phyloP scores from a whole-genome alignment of 2,888 invertebrate species.

The Nowickia ferox region DNA sequence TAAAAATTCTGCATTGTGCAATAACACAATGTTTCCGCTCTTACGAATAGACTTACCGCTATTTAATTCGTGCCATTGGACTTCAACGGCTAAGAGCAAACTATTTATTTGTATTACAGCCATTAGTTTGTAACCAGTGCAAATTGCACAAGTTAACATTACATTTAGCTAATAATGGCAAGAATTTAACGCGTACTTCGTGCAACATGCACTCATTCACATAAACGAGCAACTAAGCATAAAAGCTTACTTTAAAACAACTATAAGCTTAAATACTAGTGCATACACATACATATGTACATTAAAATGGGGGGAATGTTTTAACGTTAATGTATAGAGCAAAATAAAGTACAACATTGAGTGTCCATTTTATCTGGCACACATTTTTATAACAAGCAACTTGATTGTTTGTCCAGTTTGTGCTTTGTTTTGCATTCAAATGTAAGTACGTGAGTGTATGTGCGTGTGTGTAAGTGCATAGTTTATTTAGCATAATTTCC shows the following conservation, averaged over 20 bases:
- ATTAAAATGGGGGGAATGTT: background rate
- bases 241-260: conserved; percentile 36
- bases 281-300: background rate
- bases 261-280: conserved; percentile 15
- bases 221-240: conserved; percentile 37
- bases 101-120: conserved; percentile 41
- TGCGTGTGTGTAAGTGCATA: conserved; percentile 28
- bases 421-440: conserved; percentile 41
- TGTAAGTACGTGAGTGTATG: conserved; percentile 13
- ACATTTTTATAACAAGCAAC: conserved; percentile 59
- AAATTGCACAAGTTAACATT: conserved; percentile 70
- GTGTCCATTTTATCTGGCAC: conserved; percentile 49
- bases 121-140: conserved; percentile 64
- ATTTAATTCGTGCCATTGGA: too few relatives aligned
- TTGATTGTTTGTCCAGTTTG: conserved; percentile 55
- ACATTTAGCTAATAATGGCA: conserved; percentile 72
- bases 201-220: conserved; percentile 33
- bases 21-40: too few relatives aligned
- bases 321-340: conserved; percentile 2
- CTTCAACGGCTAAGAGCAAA: background rate
- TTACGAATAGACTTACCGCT: too few relatives aligned
- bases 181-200: conserved; percentile 57
- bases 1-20: too few relatives aligned
- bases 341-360: conserved; percentile 22
- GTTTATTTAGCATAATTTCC: conserved; percentile 70